Percentiles rank a stretch among this genome's conserved stretches.
Evolutionary conservation across 2,113 vertebrate genomes (phyloP).

Genomic region (Pelecanus crispus): DNA sequence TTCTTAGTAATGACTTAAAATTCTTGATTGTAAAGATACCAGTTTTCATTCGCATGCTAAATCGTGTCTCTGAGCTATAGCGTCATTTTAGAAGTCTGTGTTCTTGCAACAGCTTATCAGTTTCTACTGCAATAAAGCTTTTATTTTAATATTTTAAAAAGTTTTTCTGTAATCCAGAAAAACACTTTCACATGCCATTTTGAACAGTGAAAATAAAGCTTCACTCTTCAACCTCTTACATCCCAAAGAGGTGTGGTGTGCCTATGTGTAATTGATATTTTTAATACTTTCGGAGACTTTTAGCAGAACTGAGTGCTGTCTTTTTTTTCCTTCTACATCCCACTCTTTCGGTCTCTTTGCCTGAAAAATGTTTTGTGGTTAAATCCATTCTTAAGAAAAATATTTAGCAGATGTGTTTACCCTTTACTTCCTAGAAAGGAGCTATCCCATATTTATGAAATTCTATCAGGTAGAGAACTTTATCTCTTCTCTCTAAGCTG

Average conservation of each 20-base stretch:
- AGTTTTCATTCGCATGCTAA: not conserved
- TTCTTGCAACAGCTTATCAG: not conserved
- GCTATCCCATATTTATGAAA: not conserved
- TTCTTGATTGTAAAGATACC: not conserved
- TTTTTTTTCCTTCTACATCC: not conserved
- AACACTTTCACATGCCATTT: not conserved
- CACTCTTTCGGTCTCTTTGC: not conserved
- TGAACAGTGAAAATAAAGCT: not conserved
- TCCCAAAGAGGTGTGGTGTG: not conserved
- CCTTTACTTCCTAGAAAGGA: not conserved
- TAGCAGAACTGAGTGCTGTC: not conserved
- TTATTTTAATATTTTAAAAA: not conserved
- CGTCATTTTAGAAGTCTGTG: not conserved
- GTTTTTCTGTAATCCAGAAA: not conserved
- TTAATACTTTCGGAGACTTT: not conserved
- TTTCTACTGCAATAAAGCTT: not conserved
- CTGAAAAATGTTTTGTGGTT: not conserved
- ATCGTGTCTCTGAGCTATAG: not conserved
- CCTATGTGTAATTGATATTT: not conserved
- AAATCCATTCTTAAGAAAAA: not conserved
- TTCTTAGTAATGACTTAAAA: not conserved
- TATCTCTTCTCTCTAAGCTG: not conserved
- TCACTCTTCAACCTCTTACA: not conserved
- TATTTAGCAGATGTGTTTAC: not conserved
- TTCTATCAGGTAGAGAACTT: not conserved